Percentiles rank a stretch among this genome's conserved stretches.
Conservation (phyloP, 2,113 vertebrate genomes). For the Astatoreochromis straeleni region DNA sequence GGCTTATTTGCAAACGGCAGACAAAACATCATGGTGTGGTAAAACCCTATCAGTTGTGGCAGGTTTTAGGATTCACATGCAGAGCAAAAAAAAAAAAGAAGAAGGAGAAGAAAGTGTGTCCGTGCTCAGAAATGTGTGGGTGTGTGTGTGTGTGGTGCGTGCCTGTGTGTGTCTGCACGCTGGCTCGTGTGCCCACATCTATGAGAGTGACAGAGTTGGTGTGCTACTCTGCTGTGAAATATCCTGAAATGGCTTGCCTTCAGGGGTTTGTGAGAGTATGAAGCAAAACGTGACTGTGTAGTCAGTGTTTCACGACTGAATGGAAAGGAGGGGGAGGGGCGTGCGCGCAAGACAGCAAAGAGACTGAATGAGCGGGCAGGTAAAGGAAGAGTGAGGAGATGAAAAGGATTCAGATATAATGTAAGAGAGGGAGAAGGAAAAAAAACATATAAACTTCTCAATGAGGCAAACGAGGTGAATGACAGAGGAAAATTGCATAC, state of each 20-base stretch:
- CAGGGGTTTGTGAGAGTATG: conserved; percentile 50
- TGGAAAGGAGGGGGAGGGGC: not conserved
- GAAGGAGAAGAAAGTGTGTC: not conserved
- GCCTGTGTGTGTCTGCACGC: not conserved
- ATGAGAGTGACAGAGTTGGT: conserved; percentile 44
- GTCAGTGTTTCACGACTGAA: conserved; percentile 48
- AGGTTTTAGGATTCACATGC: conserved; percentile 27
- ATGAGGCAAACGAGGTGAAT: not conserved
- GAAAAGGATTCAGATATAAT: not conserved
- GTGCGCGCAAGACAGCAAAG: not conserved
- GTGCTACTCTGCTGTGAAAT: conserved; percentile 52
- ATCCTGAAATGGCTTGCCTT: conserved; percentile 61
- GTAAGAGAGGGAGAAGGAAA: not conserved
- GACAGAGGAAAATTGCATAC: not conserved
- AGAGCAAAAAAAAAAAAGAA: not conserved
- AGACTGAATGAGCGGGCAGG: conserved; percentile 23
- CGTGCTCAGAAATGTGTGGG: not conserved
- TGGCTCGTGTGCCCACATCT: not conserved
- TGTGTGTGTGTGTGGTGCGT: not conserved
- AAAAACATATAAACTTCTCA: not conserved
- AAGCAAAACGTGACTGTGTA: conserved; percentile 57
- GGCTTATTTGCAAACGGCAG: conserved; percentile 24
- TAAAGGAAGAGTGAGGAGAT: not conserved
- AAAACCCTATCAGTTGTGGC: conserved; percentile 39
- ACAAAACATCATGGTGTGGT: conserved; percentile 19